Evolutionary conservation across 2,113 vertebrate species (phyloP), one percentile per base, ranked within the genome.

Genomic region (Anarrhichthys ocellatus): DNA sequence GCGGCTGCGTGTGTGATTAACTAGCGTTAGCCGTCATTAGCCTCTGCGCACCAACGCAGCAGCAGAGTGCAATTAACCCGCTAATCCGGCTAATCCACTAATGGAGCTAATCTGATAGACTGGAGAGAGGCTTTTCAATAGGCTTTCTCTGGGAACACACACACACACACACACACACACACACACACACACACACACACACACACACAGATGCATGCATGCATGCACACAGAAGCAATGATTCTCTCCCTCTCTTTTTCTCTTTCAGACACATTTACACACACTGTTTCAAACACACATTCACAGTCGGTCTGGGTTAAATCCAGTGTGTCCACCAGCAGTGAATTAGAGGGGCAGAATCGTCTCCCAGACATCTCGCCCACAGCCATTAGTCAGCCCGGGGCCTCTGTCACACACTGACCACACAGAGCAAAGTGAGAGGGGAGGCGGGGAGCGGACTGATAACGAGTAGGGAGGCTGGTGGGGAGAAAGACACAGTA

Each of bases 41-140:
- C 92, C 91, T 91, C 89, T 38, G 88, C 3, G 81, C 89, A 83
- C 75, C 91, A 88, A 91, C 87, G 91, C 93, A 89, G 81, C 90
- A 91, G 87, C 91, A 91, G 92, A 92, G 92, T 77, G 90, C 92
- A 94, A 94, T 94, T 94, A 94, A 94, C 90, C 86, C 90, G 89
- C 90, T 93, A 94, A 94, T 94, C 93, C 91, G 63, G 88, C 90
- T 93, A 93, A 94, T 94, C 93, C 92, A 87, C 91, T 94, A 93
- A 94, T 94, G 81, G 88, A 92, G 91, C 92, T 94, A 94, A 94
- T 94, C 92, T 93, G 92, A 94, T 92, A 85, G 90, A 93, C 83
- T 93, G 90, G 82, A 90, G 87, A 82, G 86, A 76, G 81, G 77
- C 78, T 91, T 86, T 86, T 93, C 84, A 90, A 80, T 84, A 58